phyloP scores from a whole-genome alignment of 2,113 vertebrate genomes.

The Cairina moschata region DNA sequence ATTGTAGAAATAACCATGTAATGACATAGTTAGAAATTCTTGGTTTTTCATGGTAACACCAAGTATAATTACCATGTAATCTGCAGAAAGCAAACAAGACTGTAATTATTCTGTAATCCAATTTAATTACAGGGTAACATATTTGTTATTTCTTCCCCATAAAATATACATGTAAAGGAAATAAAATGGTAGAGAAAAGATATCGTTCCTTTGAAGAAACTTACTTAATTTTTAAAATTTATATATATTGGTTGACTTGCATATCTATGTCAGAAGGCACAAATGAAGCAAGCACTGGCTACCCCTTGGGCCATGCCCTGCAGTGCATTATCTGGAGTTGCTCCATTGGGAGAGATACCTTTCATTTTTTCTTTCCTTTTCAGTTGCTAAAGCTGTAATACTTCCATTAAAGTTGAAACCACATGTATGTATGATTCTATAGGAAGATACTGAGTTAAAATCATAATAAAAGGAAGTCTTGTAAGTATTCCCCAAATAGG shows the following conservation, averaged over 20 bases:
- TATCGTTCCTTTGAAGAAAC: conserved; percentile 26
- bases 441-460: not conserved
- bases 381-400: not conserved
- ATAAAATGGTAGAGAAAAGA: conserved; percentile 28
- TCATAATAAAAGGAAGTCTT: not conserved
- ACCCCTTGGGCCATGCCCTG: not conserved
- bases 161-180: conserved; percentile 68
- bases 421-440: not conserved
- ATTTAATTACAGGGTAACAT: conserved; percentile 79
- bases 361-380: not conserved
- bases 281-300: not conserved
- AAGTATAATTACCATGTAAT: conserved; percentile 85
- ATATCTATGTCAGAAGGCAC: not conserved
- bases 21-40: conserved; percentile 82
- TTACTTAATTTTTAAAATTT: not conserved
- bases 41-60: conserved; percentile 82
- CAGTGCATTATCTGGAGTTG: not conserved
- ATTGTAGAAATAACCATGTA: conserved; percentile 83
- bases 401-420: not conserved
- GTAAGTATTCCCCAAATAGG: not conserved
- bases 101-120: conserved; percentile 83
- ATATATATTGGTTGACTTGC: not conserved
- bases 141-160: conserved; percentile 75
- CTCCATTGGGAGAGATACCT: not conserved
- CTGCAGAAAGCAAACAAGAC: conserved; percentile 79